These are phyloP conservation scores for Malurus elegans DNA, from an alignment of 2,113 vertebrate genomes.

Conservation along the genomic window DNA sequence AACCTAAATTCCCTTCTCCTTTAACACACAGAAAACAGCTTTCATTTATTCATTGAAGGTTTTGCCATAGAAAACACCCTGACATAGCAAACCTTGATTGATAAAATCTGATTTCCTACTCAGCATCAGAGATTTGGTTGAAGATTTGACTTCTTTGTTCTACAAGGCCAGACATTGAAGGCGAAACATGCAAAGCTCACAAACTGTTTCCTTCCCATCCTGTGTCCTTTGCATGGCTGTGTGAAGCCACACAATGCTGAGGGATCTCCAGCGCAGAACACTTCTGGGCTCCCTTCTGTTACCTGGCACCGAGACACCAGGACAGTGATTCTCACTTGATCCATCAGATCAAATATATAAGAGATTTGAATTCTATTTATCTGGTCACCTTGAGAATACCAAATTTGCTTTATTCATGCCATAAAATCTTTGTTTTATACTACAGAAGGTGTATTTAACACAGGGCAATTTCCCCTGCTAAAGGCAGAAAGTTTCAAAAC, in stretches of 20 bases:
- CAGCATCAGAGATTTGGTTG: neutral
- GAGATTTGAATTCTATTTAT: neutral
- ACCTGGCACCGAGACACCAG: neutral
- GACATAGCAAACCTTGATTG: neutral
- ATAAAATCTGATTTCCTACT: neutral
- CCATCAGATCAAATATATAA: neutral
- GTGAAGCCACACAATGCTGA: neutral
- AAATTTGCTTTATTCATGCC: neutral
- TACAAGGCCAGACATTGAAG: neutral
- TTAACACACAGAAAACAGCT: neutral
- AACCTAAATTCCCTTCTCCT: neutral
- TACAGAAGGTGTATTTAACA: neutral
- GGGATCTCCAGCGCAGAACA: neutral
- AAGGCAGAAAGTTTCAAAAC: neutral
- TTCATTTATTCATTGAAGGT: neutral
- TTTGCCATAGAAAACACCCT: neutral
- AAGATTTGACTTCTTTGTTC: neutral
- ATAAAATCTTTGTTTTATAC: rapidly evolving
- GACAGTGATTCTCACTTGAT: neutral
- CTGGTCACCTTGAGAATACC: neutral
- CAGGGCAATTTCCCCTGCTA: neutral
- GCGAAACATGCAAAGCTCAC: neutral
- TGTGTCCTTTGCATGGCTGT: rapidly evolving
- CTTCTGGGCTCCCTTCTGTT: neutral
- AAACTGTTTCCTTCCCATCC: neutral